Base-by-base conservation (phyloP, 2,888 invertebrate species). In the Pseudococcus viburni region DNA sequence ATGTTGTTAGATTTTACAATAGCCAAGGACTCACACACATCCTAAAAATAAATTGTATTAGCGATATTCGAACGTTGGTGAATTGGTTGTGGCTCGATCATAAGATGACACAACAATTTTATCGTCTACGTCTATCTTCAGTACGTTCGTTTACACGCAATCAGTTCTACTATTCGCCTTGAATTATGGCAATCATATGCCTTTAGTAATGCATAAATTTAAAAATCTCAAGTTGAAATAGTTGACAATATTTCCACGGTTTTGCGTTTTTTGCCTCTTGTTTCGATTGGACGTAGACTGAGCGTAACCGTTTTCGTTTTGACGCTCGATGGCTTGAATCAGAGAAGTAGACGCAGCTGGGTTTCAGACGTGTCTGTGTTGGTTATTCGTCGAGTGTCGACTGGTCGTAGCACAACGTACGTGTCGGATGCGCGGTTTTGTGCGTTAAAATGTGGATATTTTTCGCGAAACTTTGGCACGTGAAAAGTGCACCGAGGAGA, bases 101-200 rank as follows among this genome's bases (percentile, higher is more conserved):
- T 83, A 83, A 42, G 80, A 46, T 83, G 80, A 83, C 80, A 83
- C 80, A 83, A 46, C 80, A 83, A 83, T 42, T 83, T 83, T 33
- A 80, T 80, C 80, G 42, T 80, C n/a, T 17, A 42, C 42, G 42
- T 42, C 42, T 7, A 42, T 42, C 6, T 0, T 42, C 42, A 6
- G 42, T 42, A 42, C n/a, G 42, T 68, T 17, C 68, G 73, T 83
- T 22, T 64, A 33, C 19, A 83, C 46, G 80, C 19, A 83, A 83
- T 83, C 80, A 46, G 80, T 19, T 46, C 46, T 46, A 46, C 42
- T 83, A 83, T 46, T 83, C 46, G 19, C 80, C 80, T 83, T 83
- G 80, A 83, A 83, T 83, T 46, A 46, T 33, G 12, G 33, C 73
- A 22, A 64, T 73, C 73, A 33, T 64, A 73, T 17, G 73, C 17